phyloP scores from a whole-genome alignment of 2,113 vertebrate species.

The Setophaga coronata region DNA sequence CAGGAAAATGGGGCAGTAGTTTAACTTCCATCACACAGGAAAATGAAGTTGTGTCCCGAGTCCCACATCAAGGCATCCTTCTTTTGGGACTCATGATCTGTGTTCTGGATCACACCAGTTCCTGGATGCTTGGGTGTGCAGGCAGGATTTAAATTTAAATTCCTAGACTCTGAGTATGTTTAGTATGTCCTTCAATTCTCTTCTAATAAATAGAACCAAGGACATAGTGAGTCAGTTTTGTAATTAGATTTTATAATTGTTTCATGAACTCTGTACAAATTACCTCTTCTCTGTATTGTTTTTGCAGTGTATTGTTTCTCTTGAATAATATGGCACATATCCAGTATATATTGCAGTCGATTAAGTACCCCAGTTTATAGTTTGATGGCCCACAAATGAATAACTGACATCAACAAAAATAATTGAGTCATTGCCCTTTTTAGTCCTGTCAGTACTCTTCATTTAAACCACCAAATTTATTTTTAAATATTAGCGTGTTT shows the following conservation, averaged over 20 bases:
- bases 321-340: constrained; percentile 48
- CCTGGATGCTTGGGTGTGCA: neutral
- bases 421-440: constrained; percentile 16
- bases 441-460: neutral
- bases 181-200: constrained; percentile 8
- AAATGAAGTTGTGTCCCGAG: neutral
- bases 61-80: neutral
- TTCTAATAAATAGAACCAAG: constrained; percentile 33
- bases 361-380: neutral
- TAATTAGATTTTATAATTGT: constrained; percentile 42
- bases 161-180: neutral
- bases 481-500: neutral
- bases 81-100: neutral
- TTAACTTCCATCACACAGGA: neutral
- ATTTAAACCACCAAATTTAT: neutral
- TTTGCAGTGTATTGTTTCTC: constrained; percentile 47
- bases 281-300: constrained; percentile 67
- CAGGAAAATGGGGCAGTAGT: neutral
- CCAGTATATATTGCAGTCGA: constrained; percentile 60
- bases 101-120: neutral
- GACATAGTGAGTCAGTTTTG: neutral
- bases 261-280: constrained; percentile 65
- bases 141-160: neutral
- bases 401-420: constrained; percentile 15
- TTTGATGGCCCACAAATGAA: constrained; percentile 20